Percentiles rank a stretch among this genome's conserved stretches.
Conservation (phyloP, 2,113 vertebrate species). For the Indicator indicator region DNA sequence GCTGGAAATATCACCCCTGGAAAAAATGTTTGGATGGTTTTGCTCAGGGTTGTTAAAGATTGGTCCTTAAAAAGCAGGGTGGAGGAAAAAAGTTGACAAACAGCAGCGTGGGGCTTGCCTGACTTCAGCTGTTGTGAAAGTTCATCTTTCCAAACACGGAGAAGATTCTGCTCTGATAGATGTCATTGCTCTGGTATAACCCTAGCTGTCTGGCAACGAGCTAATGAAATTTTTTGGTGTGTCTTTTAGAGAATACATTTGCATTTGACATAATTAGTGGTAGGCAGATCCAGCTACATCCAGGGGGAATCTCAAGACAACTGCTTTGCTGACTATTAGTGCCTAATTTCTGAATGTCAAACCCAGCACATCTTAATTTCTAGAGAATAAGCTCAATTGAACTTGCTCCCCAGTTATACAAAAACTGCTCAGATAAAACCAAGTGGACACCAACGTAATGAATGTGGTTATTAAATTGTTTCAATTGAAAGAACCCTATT, state of each 20-base stretch:
- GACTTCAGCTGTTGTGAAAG: constrained; percentile 11
- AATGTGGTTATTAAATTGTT: constrained; percentile 99
- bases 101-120: neutral
- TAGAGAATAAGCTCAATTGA: constrained; percentile 88
- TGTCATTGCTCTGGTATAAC: constrained; percentile 31
- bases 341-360: constrained; percentile 97
- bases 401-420: constrained; percentile 85
- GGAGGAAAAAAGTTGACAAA: constrained; percentile 38
- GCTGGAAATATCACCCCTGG: neutral
- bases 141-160: neutral
- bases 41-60: constrained; percentile 9
- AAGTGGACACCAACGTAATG: constrained; percentile 95
- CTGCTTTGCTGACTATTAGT: constrained; percentile 91
- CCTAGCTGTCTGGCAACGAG: constrained; percentile 67
- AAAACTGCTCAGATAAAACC: constrained; percentile 85
- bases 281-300: constrained; percentile 87
- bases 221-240: constrained; percentile 72
- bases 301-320: constrained; percentile 91
- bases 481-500: constrained; percentile 99
- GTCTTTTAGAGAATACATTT: constrained; percentile 86
- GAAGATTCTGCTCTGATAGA: constrained; percentile 26
- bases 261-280: constrained; percentile 95
- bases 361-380: constrained; percentile 96
- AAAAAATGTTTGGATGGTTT: neutral
- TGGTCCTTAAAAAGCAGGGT: neutral